Evolutionary conservation across 2,797 vertebrate genomes (phyloP).

Genomic region (Centroberyx gerrardi): DNA sequence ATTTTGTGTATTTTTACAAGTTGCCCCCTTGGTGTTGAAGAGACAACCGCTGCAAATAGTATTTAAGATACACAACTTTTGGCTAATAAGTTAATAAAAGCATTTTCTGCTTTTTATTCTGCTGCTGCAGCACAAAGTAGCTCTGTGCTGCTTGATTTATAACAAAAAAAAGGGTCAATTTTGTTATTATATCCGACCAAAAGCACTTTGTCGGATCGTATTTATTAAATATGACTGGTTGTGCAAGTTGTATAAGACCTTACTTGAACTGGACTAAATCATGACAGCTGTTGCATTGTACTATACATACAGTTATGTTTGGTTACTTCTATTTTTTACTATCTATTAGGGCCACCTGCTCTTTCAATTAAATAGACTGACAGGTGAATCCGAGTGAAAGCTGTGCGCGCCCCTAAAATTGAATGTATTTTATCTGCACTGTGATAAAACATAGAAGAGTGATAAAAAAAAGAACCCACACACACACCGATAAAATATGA

Average conservation of each 20-base stretch:
- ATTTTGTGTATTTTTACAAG: too few relatives aligned
- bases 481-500: conserved; percentile 29
- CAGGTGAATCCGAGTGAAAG: conserved; percentile 25
- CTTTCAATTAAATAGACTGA: conserved; percentile 8
- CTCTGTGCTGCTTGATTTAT: too few relatives aligned
- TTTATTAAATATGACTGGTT: too few relatives aligned
- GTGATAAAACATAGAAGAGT: conserved; percentile 31
- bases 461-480: conserved; percentile 32
- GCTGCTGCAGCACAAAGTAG: too few relatives aligned
- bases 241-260: too few relatives aligned
- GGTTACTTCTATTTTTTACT: conserved; percentile 1
- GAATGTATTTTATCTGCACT: conserved; percentile 27
- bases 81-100: too few relatives aligned
- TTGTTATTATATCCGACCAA: too few relatives aligned
- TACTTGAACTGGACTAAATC: conserved; percentile 39
- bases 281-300: not conserved
- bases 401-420: conserved; percentile 28
- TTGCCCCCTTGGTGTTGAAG: too few relatives aligned
- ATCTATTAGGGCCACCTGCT: conserved; percentile 50
- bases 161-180: conserved; percentile 1
- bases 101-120: too few relatives aligned
- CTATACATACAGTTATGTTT: conserved; percentile 1
- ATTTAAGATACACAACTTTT: too few relatives aligned
- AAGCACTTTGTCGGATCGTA: too few relatives aligned
- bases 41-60: too few relatives aligned